Evolutionary conservation across 2,888 invertebrate genomes (phyloP), one percentile per base, ranked within the genome.

Genomic region (Caenorhabditis virilis): DNA sequence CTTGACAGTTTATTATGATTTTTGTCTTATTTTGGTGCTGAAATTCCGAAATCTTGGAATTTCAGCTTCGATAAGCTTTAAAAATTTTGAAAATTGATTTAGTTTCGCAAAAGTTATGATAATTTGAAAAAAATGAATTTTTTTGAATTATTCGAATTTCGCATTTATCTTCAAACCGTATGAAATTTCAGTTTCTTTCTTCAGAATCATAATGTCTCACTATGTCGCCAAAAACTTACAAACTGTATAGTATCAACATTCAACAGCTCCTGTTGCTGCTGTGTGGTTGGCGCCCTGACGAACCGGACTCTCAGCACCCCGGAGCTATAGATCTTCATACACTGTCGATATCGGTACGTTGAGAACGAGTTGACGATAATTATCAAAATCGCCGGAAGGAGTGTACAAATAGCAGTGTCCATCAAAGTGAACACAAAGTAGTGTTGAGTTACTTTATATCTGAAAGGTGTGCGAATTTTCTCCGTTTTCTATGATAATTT

Each of bases 311-410:
- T 57, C 5, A 82, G 67, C 35, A 81, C 72, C 7, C 82, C 82
- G 9, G 78, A 76, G 6, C 80, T 72, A 60, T 82, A 82, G 62
- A 82, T 72, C 52, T 78, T 78, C 82, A 82, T 82, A 65, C 82
- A 82, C 67, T 82, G 79, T 0, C 78, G 74, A 59, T 80, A 80
- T 39, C 82, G 69, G 48, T 71, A 76, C 38, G 75, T 82, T 56
- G 77, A 74, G 60, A 80, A 69, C 5, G 68, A 48, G 69, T 82
- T 82, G 42, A 82, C 80, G 22, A 82, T 62, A 62, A 82, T 74
- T 42, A 82, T 80, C 38, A 82, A 54, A 35, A 82, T 54, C 9
- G 79, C 74, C 0, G 82, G 82, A 3, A 79, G 50, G 7, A 79
- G 56, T 2, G 77, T 80, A 46, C 78, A 79, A 35, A 78, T 49